Base-by-base conservation (phyloP, 2,888 invertebrate genomes). In the Tenodera sinensis region DNA sequence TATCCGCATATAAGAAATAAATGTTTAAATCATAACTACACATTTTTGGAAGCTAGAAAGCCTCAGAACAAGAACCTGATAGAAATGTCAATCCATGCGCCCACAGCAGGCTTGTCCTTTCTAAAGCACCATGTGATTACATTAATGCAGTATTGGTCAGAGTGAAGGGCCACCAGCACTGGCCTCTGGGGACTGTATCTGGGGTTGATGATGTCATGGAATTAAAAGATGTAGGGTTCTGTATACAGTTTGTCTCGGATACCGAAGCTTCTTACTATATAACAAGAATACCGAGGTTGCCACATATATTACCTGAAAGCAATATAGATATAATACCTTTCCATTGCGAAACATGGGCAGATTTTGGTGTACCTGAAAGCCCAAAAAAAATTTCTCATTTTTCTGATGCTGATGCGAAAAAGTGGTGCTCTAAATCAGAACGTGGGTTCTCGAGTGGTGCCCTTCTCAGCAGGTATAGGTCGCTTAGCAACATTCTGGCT, bases 381-480 rank as follows among this genome's bases (percentile, higher is more conserved):
- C 98, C 98, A n/a, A 0, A 95, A 96, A 82, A 97, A 97, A 28
- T 99, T 98, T 93, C 94, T 98, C 88, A 95, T 96, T 92, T 98
- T 98, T 93, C 94, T 98, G 91, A 95, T 95, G 91, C 95, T 95
- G 91, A 97, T 98, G 3, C 95, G 98, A 89, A 95, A 95, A 88
- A 96, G 97, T 4, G 97, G 97, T 3, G 96, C 96, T n/a, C 94
- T 98, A 90, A 96, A 96, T 92, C 93, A 95, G 20, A 94, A 95
- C 91, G 96, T 96, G 25, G 98, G 98, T 0, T 99, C 99, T 0
- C 96, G 98, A 6, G 95, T 99, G 28, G 97, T 99, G 47, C 99
- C 99, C 93, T 99, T 99, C 94, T 98, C 98, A 91, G 99, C 99
- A 42, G 99, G 99, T 15, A 99, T 99, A 91, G 99, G 99, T 20